Evolutionary conservation across 2,113 vertebrate genomes (phyloP).

Genomic region (Andinoacara biseriatus): DNA sequence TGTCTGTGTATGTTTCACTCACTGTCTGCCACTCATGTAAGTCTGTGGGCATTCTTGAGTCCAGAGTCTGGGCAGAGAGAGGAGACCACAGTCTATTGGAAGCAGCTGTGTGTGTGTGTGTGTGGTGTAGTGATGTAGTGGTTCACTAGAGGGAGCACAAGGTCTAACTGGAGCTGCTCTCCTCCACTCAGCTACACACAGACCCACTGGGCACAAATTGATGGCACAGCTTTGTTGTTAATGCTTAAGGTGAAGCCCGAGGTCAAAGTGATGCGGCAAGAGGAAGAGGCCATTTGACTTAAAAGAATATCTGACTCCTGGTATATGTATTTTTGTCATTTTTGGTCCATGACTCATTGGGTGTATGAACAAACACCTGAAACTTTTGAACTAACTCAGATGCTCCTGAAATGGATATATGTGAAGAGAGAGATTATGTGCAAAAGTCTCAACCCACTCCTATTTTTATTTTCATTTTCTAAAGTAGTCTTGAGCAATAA

Average conservation of each 20-base stretch:
- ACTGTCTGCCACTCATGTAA: neutral
- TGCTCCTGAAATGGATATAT: neutral
- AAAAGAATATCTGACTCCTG: neutral
- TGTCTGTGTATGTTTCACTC: conserved; percentile 1
- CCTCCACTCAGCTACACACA: neutral
- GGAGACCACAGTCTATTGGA: neutral
- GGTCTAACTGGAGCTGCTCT: conserved; percentile 25
- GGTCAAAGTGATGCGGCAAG: neutral
- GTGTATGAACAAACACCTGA: neutral
- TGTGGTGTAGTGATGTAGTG: neutral
- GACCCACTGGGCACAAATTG: neutral
- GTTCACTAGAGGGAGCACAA: conserved; percentile 67
- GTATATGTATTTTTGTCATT: neutral
- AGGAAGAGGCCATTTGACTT: neutral
- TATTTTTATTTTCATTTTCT: neutral
- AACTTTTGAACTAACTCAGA: neutral
- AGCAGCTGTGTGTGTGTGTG: neutral
- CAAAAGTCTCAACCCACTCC: neutral
- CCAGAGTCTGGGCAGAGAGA: neutral
- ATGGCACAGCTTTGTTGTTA: neutral
- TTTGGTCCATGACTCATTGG: neutral
- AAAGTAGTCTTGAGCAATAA: neutral
- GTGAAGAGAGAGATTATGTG: no score
- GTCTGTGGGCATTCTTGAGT: neutral
- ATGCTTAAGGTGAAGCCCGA: neutral